Percentiles rank a stretch among this genome's conserved stretches.
phyloP scores from a whole-genome alignment of 1,140 invertebrate genomes.

The Apis florea region DNA sequence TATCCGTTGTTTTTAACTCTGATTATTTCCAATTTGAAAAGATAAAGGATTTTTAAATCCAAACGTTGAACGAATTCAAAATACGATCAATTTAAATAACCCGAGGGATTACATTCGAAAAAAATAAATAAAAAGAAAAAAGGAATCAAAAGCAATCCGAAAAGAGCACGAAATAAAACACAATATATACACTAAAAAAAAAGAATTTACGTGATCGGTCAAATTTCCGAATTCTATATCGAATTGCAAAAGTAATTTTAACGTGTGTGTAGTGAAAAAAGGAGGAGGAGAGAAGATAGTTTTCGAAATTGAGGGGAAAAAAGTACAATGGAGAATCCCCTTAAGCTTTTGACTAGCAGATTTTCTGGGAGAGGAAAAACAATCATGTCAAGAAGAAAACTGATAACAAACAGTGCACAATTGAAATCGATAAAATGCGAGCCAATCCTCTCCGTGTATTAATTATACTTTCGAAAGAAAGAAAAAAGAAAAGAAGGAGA shows the following conservation, averaged over 20 bases:
- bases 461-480: background rate
- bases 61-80: too few relatives aligned
- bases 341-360: background rate
- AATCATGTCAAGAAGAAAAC: background rate
- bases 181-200: background rate
- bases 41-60: too few relatives aligned
- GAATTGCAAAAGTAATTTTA: background rate
- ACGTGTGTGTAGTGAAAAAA: background rate
- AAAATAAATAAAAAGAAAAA: background rate
- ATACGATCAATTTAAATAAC: too few relatives aligned
- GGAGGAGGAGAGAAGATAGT: background rate
- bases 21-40: too few relatives aligned
- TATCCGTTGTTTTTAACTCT: too few relatives aligned
- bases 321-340: background rate
- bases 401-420: background rate
- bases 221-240: background rate
- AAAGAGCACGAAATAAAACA: too few relatives aligned
- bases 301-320: background rate
- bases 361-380: conserved; percentile 3
- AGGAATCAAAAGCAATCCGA: background rate
- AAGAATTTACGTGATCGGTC: background rate
- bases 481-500: background rate
- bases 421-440: conserved; percentile 25
- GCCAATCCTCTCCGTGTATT: background rate
- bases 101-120: too few relatives aligned